Conservation (phyloP, 2,797 vertebrate species). For the Picus viridis region DNA sequence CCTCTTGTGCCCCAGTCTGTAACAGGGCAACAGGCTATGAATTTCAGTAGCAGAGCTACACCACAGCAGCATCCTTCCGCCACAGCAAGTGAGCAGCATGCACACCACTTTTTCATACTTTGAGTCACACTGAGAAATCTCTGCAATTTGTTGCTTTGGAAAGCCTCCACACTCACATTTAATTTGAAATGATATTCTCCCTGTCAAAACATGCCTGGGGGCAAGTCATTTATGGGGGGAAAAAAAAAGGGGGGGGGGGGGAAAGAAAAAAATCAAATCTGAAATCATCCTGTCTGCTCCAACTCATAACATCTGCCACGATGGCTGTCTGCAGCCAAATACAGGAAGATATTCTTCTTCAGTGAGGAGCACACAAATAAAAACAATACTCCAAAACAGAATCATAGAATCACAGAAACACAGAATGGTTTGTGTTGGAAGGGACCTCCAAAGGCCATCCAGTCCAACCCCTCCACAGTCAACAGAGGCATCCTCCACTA, state of each 20-base stretch:
- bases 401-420: background rate
- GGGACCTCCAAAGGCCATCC: too few relatives aligned
- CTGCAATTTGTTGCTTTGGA: constrained; percentile 36
- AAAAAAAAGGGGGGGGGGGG: background rate
- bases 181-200: constrained; percentile 49
- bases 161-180: constrained; percentile 38
- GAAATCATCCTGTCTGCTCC: constrained; percentile 25
- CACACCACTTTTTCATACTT: background rate
- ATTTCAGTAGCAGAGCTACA: background rate
- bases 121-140: constrained; percentile 39
- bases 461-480: too few relatives aligned
- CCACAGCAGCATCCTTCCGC: background rate
- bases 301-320: constrained; percentile 42
- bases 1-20: background rate
- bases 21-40: background rate
- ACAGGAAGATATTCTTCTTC: background rate
- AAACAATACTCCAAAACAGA: background rate
- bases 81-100: background rate
- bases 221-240: background rate
- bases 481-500: too few relatives aligned
- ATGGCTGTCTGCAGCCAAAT: background rate
- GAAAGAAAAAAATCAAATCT: background rate
- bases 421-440: too few relatives aligned
- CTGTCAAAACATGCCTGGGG: constrained; percentile 51
- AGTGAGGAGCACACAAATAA: background rate